Evolutionary conservation across 1,140 invertebrate species (phyloP).

Genomic region (Pseudachorutes palmiensis): DNA sequence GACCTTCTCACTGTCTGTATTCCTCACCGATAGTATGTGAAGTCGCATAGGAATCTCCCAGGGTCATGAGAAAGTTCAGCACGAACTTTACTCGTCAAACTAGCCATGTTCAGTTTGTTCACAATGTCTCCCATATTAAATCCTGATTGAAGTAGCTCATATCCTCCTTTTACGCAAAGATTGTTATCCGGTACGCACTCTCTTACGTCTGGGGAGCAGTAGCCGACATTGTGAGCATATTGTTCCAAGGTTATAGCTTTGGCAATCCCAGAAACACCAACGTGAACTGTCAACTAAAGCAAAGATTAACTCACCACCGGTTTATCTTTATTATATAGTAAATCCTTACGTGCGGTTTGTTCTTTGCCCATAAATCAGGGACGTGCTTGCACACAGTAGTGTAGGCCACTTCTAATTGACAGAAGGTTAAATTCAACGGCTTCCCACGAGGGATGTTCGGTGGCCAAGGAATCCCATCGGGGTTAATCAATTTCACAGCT

Average conservation of each 20-base stretch:
- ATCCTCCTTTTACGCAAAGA: slow-evolving; percentile 40
- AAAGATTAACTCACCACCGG: slow-evolving; percentile 6
- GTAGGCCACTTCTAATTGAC: slow-evolving; percentile 39
- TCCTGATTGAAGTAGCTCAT: slow-evolving; percentile 38
- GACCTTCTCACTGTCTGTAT: neutral
- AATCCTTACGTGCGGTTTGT: slow-evolving; percentile 40
- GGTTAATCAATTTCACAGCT: slow-evolving; percentile 42
- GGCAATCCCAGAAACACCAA: slow-evolving; percentile 49
- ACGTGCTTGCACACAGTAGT: slow-evolving; percentile 39
- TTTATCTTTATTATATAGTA: slow-evolving; percentile 13
- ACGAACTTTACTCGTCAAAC: slow-evolving; percentile 37
- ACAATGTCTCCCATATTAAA: slow-evolving; percentile 45
- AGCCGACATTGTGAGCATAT: slow-evolving; percentile 45
- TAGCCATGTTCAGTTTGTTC: slow-evolving; percentile 41
- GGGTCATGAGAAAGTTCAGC: slow-evolving; percentile 46
- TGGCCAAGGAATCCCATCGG: slow-evolving; percentile 23
- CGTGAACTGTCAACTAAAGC: slow-evolving; percentile 46
- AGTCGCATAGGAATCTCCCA: slow-evolving; percentile 49
- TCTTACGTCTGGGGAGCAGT: slow-evolving; percentile 42
- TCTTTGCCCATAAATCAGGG: slow-evolving; percentile 41
- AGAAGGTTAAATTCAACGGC: slow-evolving; percentile 4
- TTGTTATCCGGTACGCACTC: slow-evolving; percentile 42
- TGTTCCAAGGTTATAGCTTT: slow-evolving; percentile 46
- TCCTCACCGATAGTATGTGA: slow-evolving; percentile 44
- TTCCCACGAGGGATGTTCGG: slow-evolving; percentile 16